phyloP scores from a whole-genome alignment of 2,113 vertebrate species.

The Notechis scutatus region DNA sequence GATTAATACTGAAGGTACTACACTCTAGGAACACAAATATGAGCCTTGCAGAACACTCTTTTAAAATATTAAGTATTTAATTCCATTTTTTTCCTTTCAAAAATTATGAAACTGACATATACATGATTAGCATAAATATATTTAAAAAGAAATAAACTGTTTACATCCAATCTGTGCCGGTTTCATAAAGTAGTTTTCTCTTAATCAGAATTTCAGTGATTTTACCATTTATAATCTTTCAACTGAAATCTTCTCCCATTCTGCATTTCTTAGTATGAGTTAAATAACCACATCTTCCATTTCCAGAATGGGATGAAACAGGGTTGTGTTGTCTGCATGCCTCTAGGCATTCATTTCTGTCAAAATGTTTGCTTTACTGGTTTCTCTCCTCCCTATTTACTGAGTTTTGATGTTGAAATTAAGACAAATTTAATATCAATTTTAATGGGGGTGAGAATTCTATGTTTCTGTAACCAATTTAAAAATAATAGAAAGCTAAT shows the following conservation, averaged over 20 bases:
- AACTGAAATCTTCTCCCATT: not conserved
- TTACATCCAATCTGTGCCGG: not conserved
- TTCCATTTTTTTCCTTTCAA: not conserved
- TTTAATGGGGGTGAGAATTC: constrained; percentile 4
- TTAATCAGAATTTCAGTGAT: not conserved
- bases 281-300: not conserved
- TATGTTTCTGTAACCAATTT: constrained; percentile 20
- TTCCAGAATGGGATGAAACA: not conserved
- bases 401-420: not conserved
- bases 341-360: not conserved
- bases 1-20: not conserved
- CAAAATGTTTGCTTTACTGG: not conserved
- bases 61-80: not conserved
- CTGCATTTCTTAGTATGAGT: not conserved
- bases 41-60: not conserved
- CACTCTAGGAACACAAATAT: not conserved
- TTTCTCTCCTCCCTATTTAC: too few relatives aligned
- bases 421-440: not conserved
- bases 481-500: constrained; percentile 23
- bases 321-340: not conserved
- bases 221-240: not conserved
- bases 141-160: not conserved
- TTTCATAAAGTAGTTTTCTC: not conserved
- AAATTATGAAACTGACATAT: not conserved
- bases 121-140: not conserved